Base-by-base conservation (phyloP, 1,140 invertebrate genomes). In the Bombyx mori region DNA sequence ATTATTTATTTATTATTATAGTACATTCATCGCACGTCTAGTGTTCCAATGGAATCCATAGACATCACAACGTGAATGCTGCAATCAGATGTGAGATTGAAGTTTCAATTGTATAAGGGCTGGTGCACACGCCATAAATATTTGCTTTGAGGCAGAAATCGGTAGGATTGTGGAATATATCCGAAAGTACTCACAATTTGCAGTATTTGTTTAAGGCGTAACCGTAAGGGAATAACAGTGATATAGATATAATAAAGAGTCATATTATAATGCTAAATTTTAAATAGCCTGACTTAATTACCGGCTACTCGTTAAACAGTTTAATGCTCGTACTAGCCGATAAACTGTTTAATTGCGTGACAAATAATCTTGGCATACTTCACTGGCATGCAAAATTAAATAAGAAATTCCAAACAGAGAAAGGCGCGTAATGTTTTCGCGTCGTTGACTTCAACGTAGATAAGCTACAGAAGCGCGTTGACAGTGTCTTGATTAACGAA, bases 341-440 rank as follows among this genome's bases (percentile, higher is more conserved):
- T 66, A 69, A 66, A 65, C 60, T 57, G 53, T 66, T 65, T 59
- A 69, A 66, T 73, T 69, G 54, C 63, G 61, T 71, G 63, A 69
- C 65, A 70, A 73, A 69, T 72, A 70, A 62, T 64, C 52, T 54
- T 52, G 58, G 66, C 65, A 68, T 64, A 68, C 63, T 66, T 56
- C 56, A 56, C 46, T 52, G 56, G 54, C 48, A 58, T 61, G 62
- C 62, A 55, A 62, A 66, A 63, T 65, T 52, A 59, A 56, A 49
- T 56, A 57, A 67, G 58, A 63, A 61, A 61, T 67, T 60, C 51
- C 12, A 6, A 53, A 53, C 42, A 42, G 52, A 53, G 26, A 53
- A 18, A 54, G n/a, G 53, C 44, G 44, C n/a, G 22, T 54, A 44
- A 54, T 22, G n/a, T 54, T 42, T 45, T 54, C 53, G 22, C 44